phyloP scores from a whole-genome alignment of 2,797 vertebrate species.

The Notolabrus celidotus region DNA sequence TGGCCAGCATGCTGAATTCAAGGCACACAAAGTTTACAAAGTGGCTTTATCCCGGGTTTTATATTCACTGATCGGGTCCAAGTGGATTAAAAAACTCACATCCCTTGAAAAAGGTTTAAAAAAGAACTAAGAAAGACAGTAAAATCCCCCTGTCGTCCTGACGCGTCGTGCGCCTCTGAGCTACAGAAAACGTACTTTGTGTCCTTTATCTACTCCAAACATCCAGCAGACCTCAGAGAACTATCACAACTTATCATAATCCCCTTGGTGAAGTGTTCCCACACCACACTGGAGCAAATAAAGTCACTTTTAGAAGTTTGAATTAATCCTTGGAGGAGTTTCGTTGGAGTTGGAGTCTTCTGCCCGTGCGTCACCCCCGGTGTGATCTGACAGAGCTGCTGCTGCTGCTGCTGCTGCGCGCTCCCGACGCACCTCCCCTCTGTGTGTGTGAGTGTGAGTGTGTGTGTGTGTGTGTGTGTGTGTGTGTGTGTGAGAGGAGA shows the following conservation, averaged over 20 bases:
- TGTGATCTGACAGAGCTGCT: constrained; percentile 59
- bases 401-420: constrained; percentile 30
- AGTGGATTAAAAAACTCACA: not conserved
- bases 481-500: not conserved
- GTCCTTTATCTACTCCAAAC: constrained; percentile 5
- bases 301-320: constrained; percentile 3
- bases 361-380: constrained; percentile 50
- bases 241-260: not conserved
- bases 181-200: not conserved
- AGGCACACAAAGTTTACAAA: not conserved
- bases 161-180: constrained; percentile 1
- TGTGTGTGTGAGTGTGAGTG: too few relatives aligned
- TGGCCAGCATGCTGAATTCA: constrained; percentile 70
- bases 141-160: not conserved
- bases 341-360: constrained; percentile 19
- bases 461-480: not conserved
- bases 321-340: constrained; percentile 5
- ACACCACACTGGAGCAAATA: constrained; percentile 6
- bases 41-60: constrained; percentile 19
- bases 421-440: constrained; percentile 47
- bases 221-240: not conserved
- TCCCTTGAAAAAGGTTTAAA: not conserved
- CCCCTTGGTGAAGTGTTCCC: not conserved
- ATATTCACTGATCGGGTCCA: not conserved
- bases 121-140: not conserved